Evolutionary conservation across 2,797 vertebrate genomes (phyloP).

Genomic region (Sparidentex hasta): DNA sequence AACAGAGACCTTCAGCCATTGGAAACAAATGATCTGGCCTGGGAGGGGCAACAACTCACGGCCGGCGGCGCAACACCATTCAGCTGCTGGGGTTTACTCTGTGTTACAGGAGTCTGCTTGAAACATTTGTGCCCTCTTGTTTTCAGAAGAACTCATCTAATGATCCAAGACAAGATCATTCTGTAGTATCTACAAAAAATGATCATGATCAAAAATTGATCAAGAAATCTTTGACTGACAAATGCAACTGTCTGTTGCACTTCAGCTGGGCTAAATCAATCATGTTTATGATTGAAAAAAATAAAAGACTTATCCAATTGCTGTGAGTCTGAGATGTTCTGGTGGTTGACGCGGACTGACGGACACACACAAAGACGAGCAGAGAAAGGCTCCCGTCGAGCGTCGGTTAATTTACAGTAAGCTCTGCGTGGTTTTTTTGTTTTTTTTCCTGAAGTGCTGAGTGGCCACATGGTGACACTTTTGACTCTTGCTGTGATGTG

Average conservation of each 20-base stretch:
- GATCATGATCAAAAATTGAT: not conserved
- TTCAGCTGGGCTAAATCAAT: too few relatives aligned
- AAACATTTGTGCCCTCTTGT: conserved; percentile 27
- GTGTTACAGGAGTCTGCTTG: conserved; percentile 23
- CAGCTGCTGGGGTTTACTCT: conserved; percentile 53
- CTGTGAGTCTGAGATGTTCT: conserved; percentile 21
- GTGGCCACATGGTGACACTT: conserved; percentile 81
- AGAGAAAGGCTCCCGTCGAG: conserved; percentile 34
- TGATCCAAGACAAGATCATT: conserved; percentile 9
- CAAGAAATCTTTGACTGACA: too few relatives aligned
- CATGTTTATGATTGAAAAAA: too few relatives aligned
- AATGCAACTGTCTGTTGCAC: too few relatives aligned
- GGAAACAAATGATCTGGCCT: conserved; percentile 87
- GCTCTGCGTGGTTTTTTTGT: conserved; percentile 67
- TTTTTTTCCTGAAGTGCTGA: conserved; percentile 37
- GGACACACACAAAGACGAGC: conserved; percentile 12
- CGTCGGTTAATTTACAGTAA: conserved; percentile 46
- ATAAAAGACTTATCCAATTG: conserved; percentile 21
- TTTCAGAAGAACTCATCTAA: conserved; percentile 10
- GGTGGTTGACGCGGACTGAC: conserved; percentile 34
- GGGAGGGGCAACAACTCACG: conserved; percentile 84
- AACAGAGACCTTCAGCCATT: conserved; percentile 87
- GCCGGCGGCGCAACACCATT: conserved; percentile 59
- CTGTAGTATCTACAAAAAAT: not conserved
- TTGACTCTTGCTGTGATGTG: conserved; percentile 75